Conservation (phyloP, 2,113 vertebrate species). For the Trochalopteron elliotii region DNA sequence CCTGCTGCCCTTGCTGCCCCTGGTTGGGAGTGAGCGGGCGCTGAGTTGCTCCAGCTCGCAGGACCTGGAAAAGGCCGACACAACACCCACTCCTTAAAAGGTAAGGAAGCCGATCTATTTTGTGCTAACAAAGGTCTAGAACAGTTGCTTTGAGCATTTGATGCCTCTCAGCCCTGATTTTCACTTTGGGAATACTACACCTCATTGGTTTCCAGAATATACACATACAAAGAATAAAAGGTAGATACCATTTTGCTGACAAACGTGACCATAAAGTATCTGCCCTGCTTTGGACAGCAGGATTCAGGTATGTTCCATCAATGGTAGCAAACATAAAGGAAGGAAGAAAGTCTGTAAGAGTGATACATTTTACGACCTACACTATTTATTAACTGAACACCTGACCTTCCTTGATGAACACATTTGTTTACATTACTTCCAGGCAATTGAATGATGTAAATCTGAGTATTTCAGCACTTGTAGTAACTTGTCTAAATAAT, state of each 20-base stretch:
- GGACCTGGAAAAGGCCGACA: constrained; percentile 78
- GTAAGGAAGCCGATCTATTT: neutral
- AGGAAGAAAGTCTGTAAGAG: neutral
- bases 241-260: neutral
- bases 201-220: neutral
- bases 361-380: neutral
- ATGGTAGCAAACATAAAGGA: neutral
- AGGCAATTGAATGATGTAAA: neutral
- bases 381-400: neutral
- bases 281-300: neutral
- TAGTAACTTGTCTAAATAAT: constrained; percentile 4
- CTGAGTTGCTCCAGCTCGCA: constrained; percentile 89
- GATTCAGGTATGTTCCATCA: neutral
- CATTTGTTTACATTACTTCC: neutral
- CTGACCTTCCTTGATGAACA: neutral
- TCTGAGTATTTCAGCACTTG: neutral
- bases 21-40: constrained; percentile 94
- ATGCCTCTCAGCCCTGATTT: neutral
- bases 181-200: neutral
- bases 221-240: neutral
- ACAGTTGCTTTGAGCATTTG: neutral
- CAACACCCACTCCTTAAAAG: constrained; percentile 3
- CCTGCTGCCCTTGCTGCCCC: constrained; percentile 92
- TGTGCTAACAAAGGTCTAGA: neutral
- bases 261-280: neutral